Percentiles rank a stretch among this genome's conserved stretches.
phyloP scores from a whole-genome alignment of 1,140 invertebrate genomes.

The Catajapyx aquilonaris region DNA sequence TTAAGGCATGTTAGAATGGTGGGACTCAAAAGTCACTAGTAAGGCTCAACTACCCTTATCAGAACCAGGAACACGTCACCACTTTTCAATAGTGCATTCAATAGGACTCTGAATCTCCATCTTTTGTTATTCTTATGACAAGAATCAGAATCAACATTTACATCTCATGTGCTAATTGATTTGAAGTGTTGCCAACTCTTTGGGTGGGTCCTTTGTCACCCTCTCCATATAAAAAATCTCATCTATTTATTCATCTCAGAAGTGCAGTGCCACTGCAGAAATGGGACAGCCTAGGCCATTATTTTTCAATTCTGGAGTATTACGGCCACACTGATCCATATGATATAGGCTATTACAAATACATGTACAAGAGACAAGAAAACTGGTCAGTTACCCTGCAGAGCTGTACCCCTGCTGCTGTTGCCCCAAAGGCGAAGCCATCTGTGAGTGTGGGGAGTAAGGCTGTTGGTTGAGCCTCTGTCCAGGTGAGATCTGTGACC shows the following conservation, averaged over 20 bases:
- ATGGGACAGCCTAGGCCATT: no score
- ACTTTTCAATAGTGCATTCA: no score
- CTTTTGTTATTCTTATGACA: neutral
- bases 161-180: neutral
- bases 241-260: no score
- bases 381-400: conserved; percentile 12
- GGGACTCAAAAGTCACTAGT: no score
- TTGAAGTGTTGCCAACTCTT: neutral
- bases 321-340: no score
- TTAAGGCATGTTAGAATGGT: neutral
- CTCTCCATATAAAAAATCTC: neutral
- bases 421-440: conserved; percentile 9
- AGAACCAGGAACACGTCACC: no score
- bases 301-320: no score
- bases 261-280: no score
- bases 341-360: no score
- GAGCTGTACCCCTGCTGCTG: conserved; percentile 19
- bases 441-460: conserved; percentile 23
- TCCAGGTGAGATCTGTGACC: conserved; percentile 14
- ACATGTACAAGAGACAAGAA: conserved; percentile 2
- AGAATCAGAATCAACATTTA: neutral
- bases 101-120: no score
- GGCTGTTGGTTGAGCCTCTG: conserved; percentile 19
- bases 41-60: no score
- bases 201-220: neutral